Percentiles rank a stretch among this genome's conserved stretches.
Conservation (phyloP, 2,888 invertebrate genomes). For the Erebia aethiops region DNA sequence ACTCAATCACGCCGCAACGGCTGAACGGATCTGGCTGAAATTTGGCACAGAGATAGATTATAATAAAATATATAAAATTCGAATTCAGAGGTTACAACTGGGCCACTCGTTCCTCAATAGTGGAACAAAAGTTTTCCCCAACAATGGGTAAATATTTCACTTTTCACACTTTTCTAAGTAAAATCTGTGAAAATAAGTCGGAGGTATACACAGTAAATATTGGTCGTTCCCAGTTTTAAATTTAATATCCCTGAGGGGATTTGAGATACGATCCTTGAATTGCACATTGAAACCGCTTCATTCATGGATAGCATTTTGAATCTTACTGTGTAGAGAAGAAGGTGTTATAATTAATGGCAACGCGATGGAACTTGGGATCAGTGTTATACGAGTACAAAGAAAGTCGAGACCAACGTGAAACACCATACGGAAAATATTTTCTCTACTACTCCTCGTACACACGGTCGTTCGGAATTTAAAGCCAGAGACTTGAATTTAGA, state of each 20-base stretch:
- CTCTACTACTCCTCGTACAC: constrained; percentile 24
- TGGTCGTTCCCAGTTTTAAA: constrained; percentile 24
- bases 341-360: constrained; percentile 5
- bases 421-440: constrained; percentile 29
- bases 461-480: constrained; percentile 9
- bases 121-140: no score
- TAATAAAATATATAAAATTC: no score
- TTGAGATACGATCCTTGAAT: constrained; percentile 32
- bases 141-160: neutral
- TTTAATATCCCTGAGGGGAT: constrained; percentile 32
- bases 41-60: no score
- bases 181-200: constrained; percentile 1
- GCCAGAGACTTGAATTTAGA: no score
- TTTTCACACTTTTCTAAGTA: neutral
- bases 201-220: constrained; percentile 17
- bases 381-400: constrained; percentile 24
- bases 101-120: no score
- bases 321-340: neutral
- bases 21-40: no score
- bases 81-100: no score
- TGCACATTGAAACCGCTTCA: constrained; percentile 28
- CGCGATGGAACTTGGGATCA: neutral
- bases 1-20: no score
- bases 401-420: constrained; percentile 33
- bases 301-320: neutral